phyloP scores from a whole-genome alignment of 2,113 vertebrate genomes.

The Heterotilapia buettikoferi region DNA sequence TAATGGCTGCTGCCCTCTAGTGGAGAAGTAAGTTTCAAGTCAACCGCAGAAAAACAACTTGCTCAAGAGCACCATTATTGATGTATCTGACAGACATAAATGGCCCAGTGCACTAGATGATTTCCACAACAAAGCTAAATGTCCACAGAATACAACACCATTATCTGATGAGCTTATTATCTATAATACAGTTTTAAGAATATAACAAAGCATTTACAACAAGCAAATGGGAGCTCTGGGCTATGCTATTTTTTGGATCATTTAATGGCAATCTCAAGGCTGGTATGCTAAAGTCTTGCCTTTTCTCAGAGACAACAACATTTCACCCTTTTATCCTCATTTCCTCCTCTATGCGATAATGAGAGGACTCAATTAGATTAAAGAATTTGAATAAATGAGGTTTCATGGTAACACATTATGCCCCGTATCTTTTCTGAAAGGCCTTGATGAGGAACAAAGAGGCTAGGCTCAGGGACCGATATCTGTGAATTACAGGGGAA shows the following conservation, averaged over 20 bases:
- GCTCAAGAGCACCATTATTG: background rate
- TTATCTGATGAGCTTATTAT: background rate
- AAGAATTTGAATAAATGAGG: background rate
- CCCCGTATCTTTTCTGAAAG: background rate
- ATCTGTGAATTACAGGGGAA: background rate
- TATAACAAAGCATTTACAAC: background rate
- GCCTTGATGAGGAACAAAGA: background rate
- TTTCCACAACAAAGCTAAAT: background rate
- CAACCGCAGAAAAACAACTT: background rate
- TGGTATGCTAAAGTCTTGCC: background rate
- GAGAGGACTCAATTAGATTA: background rate
- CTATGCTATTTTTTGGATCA: background rate
- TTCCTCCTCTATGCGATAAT: background rate
- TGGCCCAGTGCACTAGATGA: background rate
- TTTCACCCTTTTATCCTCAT: background rate
- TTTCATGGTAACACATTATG: background rate
- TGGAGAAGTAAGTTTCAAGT: constrained; percentile 9
- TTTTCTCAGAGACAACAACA: background rate
- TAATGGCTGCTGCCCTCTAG: constrained; percentile 61
- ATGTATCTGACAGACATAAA: background rate
- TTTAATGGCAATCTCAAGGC: background rate
- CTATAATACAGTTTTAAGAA: background rate
- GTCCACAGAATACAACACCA: background rate
- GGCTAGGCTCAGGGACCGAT: background rate
- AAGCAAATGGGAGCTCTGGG: background rate